Conservation (phyloP, 2,113 vertebrate genomes). For the Seriola aureovittata region DNA sequence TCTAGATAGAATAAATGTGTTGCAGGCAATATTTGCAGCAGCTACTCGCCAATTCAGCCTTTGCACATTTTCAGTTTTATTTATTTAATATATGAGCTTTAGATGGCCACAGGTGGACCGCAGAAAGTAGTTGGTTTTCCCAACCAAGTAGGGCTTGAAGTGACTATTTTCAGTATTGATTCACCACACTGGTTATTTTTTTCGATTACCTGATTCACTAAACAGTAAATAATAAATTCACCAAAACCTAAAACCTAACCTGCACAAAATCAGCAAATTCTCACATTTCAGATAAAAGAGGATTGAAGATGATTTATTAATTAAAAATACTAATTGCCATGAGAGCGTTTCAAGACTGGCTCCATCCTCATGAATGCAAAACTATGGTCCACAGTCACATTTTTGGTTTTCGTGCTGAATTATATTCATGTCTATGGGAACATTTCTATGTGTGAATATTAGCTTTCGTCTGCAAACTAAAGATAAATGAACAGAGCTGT, state of each 20-base stretch:
- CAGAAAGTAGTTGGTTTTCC: background rate
- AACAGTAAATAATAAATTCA: too few species aligned
- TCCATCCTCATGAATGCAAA: background rate
- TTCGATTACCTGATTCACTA: background rate
- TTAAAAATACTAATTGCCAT: background rate
- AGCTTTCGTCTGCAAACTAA: conserved; percentile 36
- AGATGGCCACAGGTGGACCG: background rate
- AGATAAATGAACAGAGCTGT: conserved; percentile 35
- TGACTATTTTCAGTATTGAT: background rate
- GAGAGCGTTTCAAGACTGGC: background rate
- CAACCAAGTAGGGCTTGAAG: background rate
- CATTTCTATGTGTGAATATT: conserved; percentile 3
- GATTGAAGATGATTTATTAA: background rate
- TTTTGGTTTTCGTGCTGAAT: background rate
- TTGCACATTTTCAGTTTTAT: background rate
- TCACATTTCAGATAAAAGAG: background rate
- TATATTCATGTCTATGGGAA: background rate
- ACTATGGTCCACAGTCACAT: background rate
- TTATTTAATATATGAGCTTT: background rate
- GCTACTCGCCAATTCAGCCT: background rate
- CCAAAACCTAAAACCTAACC: background rate
- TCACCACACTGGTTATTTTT: background rate
- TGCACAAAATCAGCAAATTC: background rate
- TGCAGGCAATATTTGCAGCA: conserved; percentile 5
- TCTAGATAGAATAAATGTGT: conserved; percentile 3